These are phyloP conservation scores for Sisor rabdophorus DNA, from an alignment of 2,113 vertebrate species.

Conservation along the genomic window DNA sequence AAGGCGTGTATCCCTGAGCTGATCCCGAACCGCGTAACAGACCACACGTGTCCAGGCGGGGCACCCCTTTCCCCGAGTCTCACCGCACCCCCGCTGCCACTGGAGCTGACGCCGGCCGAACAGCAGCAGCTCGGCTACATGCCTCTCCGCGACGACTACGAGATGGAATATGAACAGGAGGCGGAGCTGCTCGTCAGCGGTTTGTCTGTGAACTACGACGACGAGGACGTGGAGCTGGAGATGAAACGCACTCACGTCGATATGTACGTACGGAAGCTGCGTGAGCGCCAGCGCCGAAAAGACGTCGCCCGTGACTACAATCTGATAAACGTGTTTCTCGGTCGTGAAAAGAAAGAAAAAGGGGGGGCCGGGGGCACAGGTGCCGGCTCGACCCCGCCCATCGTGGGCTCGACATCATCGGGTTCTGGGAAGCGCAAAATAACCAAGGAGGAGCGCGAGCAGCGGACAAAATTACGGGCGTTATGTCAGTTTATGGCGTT, in stretches of 20 bases:
- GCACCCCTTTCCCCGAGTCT: slow-evolving; percentile 90
- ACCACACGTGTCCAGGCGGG: slow-evolving; percentile 91
- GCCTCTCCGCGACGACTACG: slow-evolving; percentile 94
- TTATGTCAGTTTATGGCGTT: slow-evolving; percentile 96
- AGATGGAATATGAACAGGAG: slow-evolving; percentile 95
- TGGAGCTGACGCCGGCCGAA: slow-evolving; percentile 85
- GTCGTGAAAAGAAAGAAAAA: slow-evolving; percentile 86
- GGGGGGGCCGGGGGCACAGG: slow-evolving; percentile 66
- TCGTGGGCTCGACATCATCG: slow-evolving; percentile 24
- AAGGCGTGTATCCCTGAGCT: slow-evolving; percentile 95
- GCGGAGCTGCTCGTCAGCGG: slow-evolving; percentile 94
- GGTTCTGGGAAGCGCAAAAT: slow-evolving; percentile 79
- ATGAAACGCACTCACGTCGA: slow-evolving; percentile 93
- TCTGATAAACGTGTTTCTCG: slow-evolving; percentile 86
- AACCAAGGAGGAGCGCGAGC: slow-evolving; percentile 91
- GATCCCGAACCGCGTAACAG: slow-evolving; percentile 94
- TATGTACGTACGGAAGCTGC: slow-evolving; percentile 94
- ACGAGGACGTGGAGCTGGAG: slow-evolving; percentile 94
- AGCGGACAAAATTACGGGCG: slow-evolving; percentile 80
- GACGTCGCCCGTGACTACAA: slow-evolving; percentile 93
- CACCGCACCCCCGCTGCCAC: slow-evolving; percentile 84
- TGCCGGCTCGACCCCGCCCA: slow-evolving; percentile 9
- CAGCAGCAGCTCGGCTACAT: slow-evolving; percentile 98
- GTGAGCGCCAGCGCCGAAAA: slow-evolving; percentile 89
- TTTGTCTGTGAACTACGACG: slow-evolving; percentile 93